Evolutionary conservation across 2,113 vertebrate genomes (phyloP), one percentile per base, ranked within the genome.

Genomic region (Camarhynchus parvulus): DNA sequence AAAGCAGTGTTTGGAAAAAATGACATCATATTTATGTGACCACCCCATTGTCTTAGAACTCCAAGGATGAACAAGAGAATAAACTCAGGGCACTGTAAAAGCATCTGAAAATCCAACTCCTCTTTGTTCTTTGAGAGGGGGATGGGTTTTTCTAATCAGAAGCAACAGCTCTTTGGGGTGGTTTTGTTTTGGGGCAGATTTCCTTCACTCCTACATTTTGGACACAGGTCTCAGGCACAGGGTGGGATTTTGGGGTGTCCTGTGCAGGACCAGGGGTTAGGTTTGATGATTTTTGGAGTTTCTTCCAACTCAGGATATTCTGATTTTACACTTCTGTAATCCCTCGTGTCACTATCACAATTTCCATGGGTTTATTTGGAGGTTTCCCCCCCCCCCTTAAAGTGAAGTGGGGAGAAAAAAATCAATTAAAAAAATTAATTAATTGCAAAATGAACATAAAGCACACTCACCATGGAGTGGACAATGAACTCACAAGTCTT

Each of bases 401-500:
- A 30, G 18, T 44, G 8, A 82, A 52, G 14, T 5, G n/a, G 2
- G 6, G 11, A 5, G 4, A 1, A 5, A 8, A 22, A 22, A 56
- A 56, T 31, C 11, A 55, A 56, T 56, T 8, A 50, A 10, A 35
- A 16, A 3, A 31, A 10, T 3, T 0, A 52, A 86, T 37, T 5
- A 68, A 68, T 1, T 33, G 11, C 44, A 15, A 18, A 44, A 37
- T 27, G 31, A 59, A 13, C 11, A 50, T 19, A 44, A 79, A n/a
- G 1, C 37, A 61, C 18, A 85, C 98, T 98, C 96, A 99, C 99
- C 76, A 98, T 97, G 24, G 98, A 98, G 95, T 99, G 99, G 5
- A 99, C 97, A 84, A 99, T 99, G 97, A 99, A 99, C 92, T 99
- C 99, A 61, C 99, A 99, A 70, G 97, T 99, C 98, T 99, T 99